phyloP scores from a whole-genome alignment of 2,113 vertebrate species.

The Myotis brandtii region DNA sequence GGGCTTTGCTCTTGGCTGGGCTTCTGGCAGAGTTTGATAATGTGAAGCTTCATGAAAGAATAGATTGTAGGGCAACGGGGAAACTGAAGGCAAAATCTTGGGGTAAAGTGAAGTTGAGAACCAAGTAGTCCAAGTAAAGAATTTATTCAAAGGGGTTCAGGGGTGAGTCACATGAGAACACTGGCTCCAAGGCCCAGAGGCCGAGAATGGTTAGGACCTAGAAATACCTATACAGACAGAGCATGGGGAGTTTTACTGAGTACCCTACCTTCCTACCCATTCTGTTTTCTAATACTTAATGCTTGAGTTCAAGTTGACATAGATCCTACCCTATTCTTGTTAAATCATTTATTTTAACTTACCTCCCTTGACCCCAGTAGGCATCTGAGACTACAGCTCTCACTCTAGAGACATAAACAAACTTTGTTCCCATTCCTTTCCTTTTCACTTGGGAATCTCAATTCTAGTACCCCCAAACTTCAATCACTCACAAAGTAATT shows the following conservation, averaged over 20 bases:
- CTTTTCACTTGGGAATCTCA: background rate
- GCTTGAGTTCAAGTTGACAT: background rate
- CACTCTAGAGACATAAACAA: background rate
- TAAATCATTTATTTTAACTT: background rate
- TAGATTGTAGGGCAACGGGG: background rate
- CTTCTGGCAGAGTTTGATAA: background rate
- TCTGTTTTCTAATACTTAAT: background rate
- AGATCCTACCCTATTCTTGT: background rate
- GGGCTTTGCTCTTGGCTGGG: background rate
- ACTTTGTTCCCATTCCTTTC: background rate
- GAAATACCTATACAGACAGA: background rate
- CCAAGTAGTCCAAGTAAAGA: background rate
- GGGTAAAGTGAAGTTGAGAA: background rate
- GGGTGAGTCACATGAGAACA: background rate
- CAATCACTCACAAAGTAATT: background rate
- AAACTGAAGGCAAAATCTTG: constrained; percentile 1
- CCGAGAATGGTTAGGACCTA: background rate
- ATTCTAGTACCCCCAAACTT: background rate
- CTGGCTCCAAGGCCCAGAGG: background rate
- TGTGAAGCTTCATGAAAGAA: background rate
- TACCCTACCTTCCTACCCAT: background rate
- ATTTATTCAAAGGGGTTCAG: background rate
- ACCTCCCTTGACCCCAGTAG: background rate
- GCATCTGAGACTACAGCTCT: background rate
- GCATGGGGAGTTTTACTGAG: background rate